These are phyloP conservation scores for Laodelphax striatellus DNA, from an alignment of 1,140 invertebrate species.

Conservation along the genomic window DNA sequence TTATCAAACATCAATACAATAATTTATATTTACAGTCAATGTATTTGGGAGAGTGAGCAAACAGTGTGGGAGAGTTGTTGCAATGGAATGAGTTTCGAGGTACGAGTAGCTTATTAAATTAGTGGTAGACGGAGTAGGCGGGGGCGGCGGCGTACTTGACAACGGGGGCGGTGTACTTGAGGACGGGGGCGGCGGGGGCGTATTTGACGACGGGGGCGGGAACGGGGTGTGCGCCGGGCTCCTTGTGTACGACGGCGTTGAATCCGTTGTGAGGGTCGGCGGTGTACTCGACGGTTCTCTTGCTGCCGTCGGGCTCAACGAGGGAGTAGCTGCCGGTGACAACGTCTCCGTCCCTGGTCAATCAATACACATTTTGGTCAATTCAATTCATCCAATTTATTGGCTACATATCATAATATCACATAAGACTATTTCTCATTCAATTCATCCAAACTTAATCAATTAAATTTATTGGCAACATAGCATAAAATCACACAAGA, in stretches of 20 bases:
- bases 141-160: constrained; percentile 3
- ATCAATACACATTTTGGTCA: too few species aligned
- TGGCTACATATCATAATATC: too few species aligned
- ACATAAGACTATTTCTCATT: constrained; percentile 21
- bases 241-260: constrained; percentile 29
- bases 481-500: too few species aligned
- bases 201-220: not conserved
- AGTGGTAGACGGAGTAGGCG: not conserved
- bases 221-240: not conserved
- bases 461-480: too few species aligned
- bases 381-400: too few species aligned
- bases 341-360: constrained; percentile 25
- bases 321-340: constrained; percentile 33
- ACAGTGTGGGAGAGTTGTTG: too few species aligned
- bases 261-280: constrained; percentile 33
- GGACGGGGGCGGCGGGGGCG: not conserved
- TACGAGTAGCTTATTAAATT: too few species aligned
- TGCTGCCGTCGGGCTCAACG: constrained; percentile 34
- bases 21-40: too few species aligned
- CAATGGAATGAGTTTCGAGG: too few species aligned
- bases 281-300: constrained; percentile 34
- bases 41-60: too few species aligned
- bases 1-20: too few species aligned
- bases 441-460: too few species aligned
- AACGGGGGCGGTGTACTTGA: not conserved